A percentile compares a stretch with the other conserved stretches of the same genome.
phyloP scores from a whole-genome alignment of 2,888 invertebrate species.

The Capitulum mitella region DNA sequence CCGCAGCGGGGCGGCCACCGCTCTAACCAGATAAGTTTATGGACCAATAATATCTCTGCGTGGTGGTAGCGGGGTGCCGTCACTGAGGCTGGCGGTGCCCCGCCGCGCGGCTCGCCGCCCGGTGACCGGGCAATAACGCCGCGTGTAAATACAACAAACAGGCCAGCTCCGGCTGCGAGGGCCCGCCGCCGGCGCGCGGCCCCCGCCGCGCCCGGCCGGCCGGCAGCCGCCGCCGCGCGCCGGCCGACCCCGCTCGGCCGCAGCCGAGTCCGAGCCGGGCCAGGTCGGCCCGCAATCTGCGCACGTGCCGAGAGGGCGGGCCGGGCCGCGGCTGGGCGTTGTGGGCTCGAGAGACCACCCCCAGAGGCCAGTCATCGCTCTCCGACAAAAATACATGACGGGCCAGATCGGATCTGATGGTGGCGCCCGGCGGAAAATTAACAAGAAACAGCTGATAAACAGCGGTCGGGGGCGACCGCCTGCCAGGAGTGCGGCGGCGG shows the following conservation, averaged over 20 bases:
- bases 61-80: not conserved
- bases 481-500: not conserved
- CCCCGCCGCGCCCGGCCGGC: too few species aligned
- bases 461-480: not conserved
- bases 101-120: not conserved
- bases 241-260: too few species aligned
- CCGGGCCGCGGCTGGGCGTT: not conserved
- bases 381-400: not conserved
- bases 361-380: not conserved
- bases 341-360: not conserved
- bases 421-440: not conserved
- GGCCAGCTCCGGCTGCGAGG: not conserved
- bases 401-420: not conserved
- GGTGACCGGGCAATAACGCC: not conserved
- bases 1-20: not conserved
- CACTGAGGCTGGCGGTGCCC: not conserved
- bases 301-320: not conserved
- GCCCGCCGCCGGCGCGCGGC: not conserved
- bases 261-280: too few species aligned
- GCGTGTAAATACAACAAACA: not conserved
- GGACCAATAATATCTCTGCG: constrained; percentile 18
- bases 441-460: not conserved
- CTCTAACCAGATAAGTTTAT: constrained; percentile 23
- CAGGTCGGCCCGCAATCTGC: too few species aligned
- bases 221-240: too few species aligned